phyloP scores from a whole-genome alignment of 2,888 invertebrate species.

The Eupithecia vulgata region DNA sequence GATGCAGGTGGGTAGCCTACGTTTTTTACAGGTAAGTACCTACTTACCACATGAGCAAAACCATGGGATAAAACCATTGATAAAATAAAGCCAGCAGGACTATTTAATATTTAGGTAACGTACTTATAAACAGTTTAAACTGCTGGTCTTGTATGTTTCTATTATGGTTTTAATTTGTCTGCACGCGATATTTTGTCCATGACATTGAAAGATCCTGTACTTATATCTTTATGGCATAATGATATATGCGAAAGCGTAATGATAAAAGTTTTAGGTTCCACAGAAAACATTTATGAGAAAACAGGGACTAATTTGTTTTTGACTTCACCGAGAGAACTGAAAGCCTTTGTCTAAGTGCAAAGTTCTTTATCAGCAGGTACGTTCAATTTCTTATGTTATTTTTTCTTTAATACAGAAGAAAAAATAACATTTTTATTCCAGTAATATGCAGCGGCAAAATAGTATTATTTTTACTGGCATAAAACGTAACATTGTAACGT shows the following conservation, averaged over 20 bases:
- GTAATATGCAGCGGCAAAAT: no score
- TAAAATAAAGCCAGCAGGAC: neutral
- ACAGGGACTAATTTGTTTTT: neutral
- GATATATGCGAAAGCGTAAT: neutral
- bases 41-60: no score
- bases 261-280: no score
- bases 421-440: no score
- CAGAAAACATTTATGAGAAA: neutral
- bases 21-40: no score
- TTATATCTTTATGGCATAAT: neutral
- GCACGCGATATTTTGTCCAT: constrained; percentile 3
- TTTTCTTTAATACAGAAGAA: no score
- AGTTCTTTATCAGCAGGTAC: neutral
- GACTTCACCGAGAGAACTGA: neutral
- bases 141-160: neutral
- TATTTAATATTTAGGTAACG: neutral
- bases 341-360: neutral
- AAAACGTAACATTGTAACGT: no score
- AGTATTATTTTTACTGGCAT: no score
- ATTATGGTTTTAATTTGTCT: neutral
- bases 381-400: neutral
- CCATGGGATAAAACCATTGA: no score
- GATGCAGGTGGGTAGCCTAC: no score
- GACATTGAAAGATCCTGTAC: neutral
- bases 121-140: neutral